Base-by-base conservation (phyloP, 2,113 vertebrate species). In the Eurypyga helias region DNA sequence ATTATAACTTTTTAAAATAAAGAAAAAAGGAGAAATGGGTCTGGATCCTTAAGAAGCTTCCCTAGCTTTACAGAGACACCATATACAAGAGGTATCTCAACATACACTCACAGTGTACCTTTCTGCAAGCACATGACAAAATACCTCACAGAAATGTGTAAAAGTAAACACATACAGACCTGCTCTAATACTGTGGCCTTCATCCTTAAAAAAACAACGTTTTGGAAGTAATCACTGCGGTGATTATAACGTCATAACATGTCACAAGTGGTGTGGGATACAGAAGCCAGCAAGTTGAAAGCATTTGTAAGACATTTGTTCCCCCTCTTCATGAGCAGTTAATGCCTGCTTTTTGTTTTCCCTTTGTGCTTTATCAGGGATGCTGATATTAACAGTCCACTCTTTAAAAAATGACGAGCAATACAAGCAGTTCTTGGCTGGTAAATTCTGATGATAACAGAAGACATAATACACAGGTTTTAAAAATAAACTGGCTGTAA, bases 401-500 rank as follows among this genome's bases (percentile, higher is more conserved):
- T 91, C 23, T 91, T 87, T 20, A 49, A 85, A 76, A 93, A 76
- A 88, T 6, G 1, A 83, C 58, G 52, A 89, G 46, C 62, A 83
- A 83, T 51, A 78, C 28, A 71, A 91, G 38, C 17, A 66, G 21
- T 24, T 90, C 60, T 78, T 78, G 80, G 79, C 57, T 92, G 38
- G 65, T 41, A 88, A 93, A 88, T 80, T 81, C 46, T 60, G 52
- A 69, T 65, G 13, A 52, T 43, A 93, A 84, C 45, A 57, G 84
- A 90, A 84, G 21, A 51, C 21, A 16, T 64, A 71, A 87, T 73
- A 79, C 75, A 38, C 21, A 90, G 31, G 20, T 90, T 95, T 91
- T 83, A 94, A 95, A 95, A 91, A 76, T 61, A 94, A 89, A 83
- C 36, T 49, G 36, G 31, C 54, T 75, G 24, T 69, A 90, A 94